These are phyloP conservation scores for Drosophila lacteicornis DNA, from an alignment of 1,140 invertebrate species.

Conservation along the genomic window DNA sequence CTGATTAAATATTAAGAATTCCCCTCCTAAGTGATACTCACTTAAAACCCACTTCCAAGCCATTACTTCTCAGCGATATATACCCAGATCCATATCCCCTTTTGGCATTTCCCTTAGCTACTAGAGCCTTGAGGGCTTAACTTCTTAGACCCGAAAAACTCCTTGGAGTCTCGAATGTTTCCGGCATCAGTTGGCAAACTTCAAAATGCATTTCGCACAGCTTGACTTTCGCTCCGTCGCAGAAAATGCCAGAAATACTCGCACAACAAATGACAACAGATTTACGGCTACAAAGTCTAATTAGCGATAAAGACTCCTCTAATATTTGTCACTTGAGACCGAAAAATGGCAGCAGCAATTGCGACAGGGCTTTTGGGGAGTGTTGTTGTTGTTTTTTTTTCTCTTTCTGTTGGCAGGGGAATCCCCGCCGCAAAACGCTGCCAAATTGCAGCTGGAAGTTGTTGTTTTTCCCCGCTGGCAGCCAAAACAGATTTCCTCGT, in stretches of 20 bases:
- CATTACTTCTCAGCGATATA: slow-evolving; percentile 16
- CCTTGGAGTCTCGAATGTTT: slow-evolving; percentile 70
- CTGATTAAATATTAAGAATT: not conserved
- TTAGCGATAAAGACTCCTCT: slow-evolving; percentile 83
- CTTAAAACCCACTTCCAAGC: slow-evolving; percentile 34
- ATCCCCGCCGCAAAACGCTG: slow-evolving; percentile 62
- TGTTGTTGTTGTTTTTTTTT: not conserved
- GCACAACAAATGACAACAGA: slow-evolving; percentile 73
- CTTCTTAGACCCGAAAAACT: slow-evolving; percentile 42
- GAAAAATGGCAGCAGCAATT: slow-evolving; percentile 63
- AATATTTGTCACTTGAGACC: slow-evolving; percentile 83
- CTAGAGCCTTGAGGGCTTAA: slow-evolving; percentile 21
- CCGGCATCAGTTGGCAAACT: slow-evolving; percentile 75
- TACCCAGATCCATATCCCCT: slow-evolving; percentile 9
- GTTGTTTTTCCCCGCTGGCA: slow-evolving; percentile 60
- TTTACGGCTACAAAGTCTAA: slow-evolving; percentile 82
- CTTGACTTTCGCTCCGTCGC: slow-evolving; percentile 20
- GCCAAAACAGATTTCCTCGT: slow-evolving; percentile 73
- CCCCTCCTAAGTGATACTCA: not conserved
- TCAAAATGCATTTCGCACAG: slow-evolving; percentile 70
- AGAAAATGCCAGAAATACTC: slow-evolving; percentile 7
- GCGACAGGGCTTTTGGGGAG: slow-evolving; percentile 36
- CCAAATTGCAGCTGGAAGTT: slow-evolving; percentile 77
- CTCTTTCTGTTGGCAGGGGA: not conserved
- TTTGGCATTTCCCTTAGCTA: not conserved